phyloP scores from a whole-genome alignment of 2,113 vertebrate species.

The Neolamprologus variostigma region DNA sequence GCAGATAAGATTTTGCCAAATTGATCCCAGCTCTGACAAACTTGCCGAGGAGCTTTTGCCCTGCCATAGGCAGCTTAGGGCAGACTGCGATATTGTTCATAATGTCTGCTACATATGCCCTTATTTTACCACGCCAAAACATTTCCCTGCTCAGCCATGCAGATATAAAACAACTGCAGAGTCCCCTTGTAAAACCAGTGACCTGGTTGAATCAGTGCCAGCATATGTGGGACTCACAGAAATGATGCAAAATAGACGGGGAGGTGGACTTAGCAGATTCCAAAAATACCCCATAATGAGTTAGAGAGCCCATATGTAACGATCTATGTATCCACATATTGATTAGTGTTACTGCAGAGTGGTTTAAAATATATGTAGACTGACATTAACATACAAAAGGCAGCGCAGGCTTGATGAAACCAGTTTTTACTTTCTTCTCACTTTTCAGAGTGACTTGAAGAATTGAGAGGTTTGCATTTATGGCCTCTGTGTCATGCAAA shows the following conservation, averaged over 20 bases:
- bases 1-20: not conserved
- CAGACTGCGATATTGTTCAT: not conserved
- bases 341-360: not conserved
- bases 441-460: not conserved
- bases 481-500: not conserved
- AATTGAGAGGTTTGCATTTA: not conserved
- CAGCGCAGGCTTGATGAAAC: not conserved
- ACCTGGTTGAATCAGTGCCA: not conserved
- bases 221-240: not conserved
- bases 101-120: not conserved
- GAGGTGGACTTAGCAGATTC: slow-evolving; percentile 6
- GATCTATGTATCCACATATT: not conserved
- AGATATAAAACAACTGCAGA: not conserved
- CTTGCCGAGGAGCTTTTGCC: not conserved
- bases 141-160: not conserved
- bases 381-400: not conserved
- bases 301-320: not conserved
- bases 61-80: not conserved
- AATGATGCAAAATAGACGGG: not conserved
- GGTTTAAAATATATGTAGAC: not conserved
- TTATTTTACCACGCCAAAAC: not conserved
- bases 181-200: not conserved
- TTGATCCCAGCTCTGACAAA: not conserved
- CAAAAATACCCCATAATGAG: slow-evolving; percentile 15
- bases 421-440: not conserved